Evolutionary conservation across 2,888 invertebrate genomes (phyloP).

Genomic region (Pseudoips prasinana): DNA sequence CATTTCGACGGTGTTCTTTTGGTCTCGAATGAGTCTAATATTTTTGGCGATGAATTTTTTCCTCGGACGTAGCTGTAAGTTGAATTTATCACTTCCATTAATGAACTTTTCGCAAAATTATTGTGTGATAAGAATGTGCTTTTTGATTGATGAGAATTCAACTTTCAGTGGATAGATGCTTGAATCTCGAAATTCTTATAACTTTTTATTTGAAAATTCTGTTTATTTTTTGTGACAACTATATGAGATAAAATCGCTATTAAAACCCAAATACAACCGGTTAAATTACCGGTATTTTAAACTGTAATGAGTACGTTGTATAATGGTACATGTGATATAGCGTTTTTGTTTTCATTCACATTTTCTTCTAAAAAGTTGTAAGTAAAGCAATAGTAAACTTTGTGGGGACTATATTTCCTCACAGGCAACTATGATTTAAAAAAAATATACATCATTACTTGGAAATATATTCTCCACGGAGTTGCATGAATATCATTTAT

Average conservation of each 20-base stretch:
- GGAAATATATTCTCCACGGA: slow-evolving; percentile 5
- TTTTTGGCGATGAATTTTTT: slow-evolving; percentile 7
- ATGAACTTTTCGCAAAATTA: not conserved
- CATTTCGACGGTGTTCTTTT: slow-evolving; percentile 9
- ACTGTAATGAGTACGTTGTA: too few species aligned
- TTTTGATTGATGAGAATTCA: slow-evolving; percentile 1
- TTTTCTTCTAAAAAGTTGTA: slow-evolving; percentile 14
- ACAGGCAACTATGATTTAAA: slow-evolving; percentile 5
- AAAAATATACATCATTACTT: not conserved
- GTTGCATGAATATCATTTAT: not conserved
- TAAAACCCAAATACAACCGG: too few species aligned
- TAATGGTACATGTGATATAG: too few species aligned
- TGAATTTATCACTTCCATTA: slow-evolving; percentile 4
- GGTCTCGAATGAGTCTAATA: slow-evolving; percentile 1
- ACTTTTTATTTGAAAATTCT: slow-evolving; percentile 18
- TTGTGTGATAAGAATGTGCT: not conserved
- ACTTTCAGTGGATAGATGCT: slow-evolving; percentile 3
- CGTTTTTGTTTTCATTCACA: too few species aligned
- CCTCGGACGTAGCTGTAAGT: not conserved
- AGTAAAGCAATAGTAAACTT: slow-evolving; percentile 3
- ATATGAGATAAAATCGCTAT: too few species aligned
- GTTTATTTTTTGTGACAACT: too few species aligned
- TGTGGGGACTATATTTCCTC: slow-evolving; percentile 6
- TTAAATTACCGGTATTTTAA: too few species aligned
- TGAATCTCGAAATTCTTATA: slow-evolving; percentile 8